phyloP scores from a whole-genome alignment of 1,140 invertebrate genomes.

The Himalopsyche phryganea region DNA sequence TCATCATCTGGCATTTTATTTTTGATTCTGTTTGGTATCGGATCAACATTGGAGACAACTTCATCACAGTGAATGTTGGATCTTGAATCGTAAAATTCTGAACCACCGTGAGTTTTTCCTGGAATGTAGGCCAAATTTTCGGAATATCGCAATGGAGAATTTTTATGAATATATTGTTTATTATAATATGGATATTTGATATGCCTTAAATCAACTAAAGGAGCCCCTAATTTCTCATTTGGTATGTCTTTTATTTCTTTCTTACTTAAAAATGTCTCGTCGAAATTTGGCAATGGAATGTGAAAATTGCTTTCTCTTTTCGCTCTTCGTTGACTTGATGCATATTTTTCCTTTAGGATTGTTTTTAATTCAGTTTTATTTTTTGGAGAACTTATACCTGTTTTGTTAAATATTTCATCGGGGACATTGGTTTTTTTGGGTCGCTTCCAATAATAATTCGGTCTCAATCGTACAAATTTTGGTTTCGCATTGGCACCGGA shows the following conservation, averaged over 20 bases:
- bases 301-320: slow-evolving; percentile 21
- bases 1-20: slow-evolving; percentile 41
- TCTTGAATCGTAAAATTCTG: slow-evolving; percentile 60
- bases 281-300: slow-evolving; percentile 17
- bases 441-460: slow-evolving; percentile 30
- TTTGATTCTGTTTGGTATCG: slow-evolving; percentile 53
- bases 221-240: slow-evolving; percentile 33
- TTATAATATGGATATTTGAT: slow-evolving; percentile 56
- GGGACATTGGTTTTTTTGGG: slow-evolving; percentile 6
- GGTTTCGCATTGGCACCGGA: not conserved
- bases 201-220: slow-evolving; percentile 26
- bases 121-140: slow-evolving; percentile 57
- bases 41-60: slow-evolving; percentile 50
- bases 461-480: slow-evolving; percentile 24
- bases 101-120: slow-evolving; percentile 52
- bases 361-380: slow-evolving; percentile 4
- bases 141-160: slow-evolving; percentile 59
- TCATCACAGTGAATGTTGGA: slow-evolving; percentile 49
- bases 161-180: slow-evolving; percentile 41
- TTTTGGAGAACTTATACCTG: not conserved
- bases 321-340: slow-evolving; percentile 5
- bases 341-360: slow-evolving; percentile 8
- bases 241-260: slow-evolving; percentile 36
- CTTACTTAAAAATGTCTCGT: slow-evolving; percentile 38
- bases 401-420: not conserved